Percentiles rank a stretch among this genome's conserved stretches.
Evolutionary conservation across 2,888 invertebrate genomes (phyloP).

Genomic region (Tetranychus piercei): DNA sequence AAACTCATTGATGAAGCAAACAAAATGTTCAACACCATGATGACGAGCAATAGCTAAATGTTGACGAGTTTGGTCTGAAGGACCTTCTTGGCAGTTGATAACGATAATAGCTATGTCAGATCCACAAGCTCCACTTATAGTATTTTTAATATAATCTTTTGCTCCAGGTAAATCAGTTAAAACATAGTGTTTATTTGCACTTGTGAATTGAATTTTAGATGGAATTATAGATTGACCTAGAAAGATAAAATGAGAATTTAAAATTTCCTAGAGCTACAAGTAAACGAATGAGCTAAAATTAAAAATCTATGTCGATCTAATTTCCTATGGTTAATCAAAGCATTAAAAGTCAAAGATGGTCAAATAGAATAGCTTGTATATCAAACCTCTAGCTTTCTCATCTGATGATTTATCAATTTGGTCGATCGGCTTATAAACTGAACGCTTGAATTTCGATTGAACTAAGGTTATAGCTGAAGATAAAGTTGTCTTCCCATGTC

Average conservation of each 20-base stretch:
- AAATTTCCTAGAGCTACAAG: neutral
- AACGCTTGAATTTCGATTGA: neutral
- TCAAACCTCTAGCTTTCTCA: neutral
- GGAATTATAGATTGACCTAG: neutral
- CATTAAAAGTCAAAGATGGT: too few species aligned
- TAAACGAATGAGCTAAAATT: too few species aligned
- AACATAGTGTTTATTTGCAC: neutral
- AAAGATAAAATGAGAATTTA: neutral
- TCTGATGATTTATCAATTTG: constrained; percentile 2
- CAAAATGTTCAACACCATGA: neutral
- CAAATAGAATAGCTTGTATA: neutral
- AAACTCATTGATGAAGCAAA: neutral
- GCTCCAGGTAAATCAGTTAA: neutral
- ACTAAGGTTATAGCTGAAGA: neutral
- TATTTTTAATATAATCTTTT: neutral
- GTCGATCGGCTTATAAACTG: neutral
- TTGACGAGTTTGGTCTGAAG: neutral
- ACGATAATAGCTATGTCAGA: neutral
- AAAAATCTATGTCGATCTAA: too few species aligned
- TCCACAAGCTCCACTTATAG: neutral
- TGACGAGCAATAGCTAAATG: neutral
- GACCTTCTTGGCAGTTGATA: neutral
- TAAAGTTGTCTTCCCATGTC: constrained; percentile 4
- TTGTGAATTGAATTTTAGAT: neutral
- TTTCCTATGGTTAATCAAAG: too few species aligned